These are phyloP conservation scores for Remorina albescens DNA, from an alignment of 2,797 vertebrate genomes.

Conservation along the genomic window DNA sequence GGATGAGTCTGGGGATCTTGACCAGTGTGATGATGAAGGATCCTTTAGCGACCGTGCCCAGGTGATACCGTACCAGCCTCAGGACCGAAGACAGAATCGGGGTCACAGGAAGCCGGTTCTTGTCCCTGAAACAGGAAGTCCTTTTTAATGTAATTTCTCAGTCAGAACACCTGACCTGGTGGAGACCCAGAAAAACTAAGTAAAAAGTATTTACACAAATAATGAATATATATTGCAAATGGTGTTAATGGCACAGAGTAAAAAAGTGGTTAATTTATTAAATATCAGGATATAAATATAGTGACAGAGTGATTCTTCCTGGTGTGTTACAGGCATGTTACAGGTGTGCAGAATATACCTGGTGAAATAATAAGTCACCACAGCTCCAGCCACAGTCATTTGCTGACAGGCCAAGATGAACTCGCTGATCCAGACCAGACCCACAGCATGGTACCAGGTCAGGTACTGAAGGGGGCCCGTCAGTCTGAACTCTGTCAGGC, in stretches of 20 bases:
- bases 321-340: neutral
- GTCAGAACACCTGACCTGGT: neutral
- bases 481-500: conserved; percentile 91
- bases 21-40: conserved; percentile 98
- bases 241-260: too few relatives aligned
- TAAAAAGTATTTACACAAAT: too few relatives aligned
- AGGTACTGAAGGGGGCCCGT: conserved; percentile 93
- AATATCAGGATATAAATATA: too few relatives aligned
- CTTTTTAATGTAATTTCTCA: neutral
- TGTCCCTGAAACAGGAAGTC: conserved; percentile 87
- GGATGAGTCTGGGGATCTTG: conserved; percentile 95
- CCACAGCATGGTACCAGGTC: conserved; percentile 95
- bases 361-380: conserved; percentile 98
- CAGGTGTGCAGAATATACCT: conserved; percentile 78
- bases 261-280: too few relatives aligned
- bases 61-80: conserved; percentile 93
- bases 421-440: conserved; percentile 97
- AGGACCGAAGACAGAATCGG: conserved; percentile 95
- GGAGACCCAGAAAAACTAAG: too few relatives aligned
- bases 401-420: conserved; percentile 98
- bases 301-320: too few relatives aligned
- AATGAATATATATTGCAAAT: too few relatives aligned
- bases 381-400: conserved; percentile 97
- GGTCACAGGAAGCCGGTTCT: conserved; percentile 92
- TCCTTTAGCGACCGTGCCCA: conserved; percentile 97